Percentiles rank a stretch among this genome's conserved stretches.
phyloP scores from a whole-genome alignment of 2,113 vertebrate species.

The Coptodon rendalli region DNA sequence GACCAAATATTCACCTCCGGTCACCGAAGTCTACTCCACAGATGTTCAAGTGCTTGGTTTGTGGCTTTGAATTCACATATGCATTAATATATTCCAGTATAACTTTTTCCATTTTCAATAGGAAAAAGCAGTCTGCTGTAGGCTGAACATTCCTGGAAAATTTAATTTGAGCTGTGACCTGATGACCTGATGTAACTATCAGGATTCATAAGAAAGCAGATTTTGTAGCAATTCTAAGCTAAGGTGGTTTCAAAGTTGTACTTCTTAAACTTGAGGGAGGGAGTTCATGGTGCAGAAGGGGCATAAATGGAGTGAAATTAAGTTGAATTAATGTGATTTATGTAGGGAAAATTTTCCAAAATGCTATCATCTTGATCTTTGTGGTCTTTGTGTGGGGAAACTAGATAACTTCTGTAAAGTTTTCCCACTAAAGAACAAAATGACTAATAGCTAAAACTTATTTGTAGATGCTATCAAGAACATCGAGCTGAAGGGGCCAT shows the following conservation, averaged over 20 bases:
- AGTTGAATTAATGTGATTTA: background rate
- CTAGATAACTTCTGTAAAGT: background rate
- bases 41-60: slow-evolving; percentile 77
- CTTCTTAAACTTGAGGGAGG: background rate
- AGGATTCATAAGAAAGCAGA: background rate
- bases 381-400: background rate
- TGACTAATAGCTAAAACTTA: background rate
- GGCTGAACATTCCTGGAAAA: background rate
- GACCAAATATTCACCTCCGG: slow-evolving; percentile 35
- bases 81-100: background rate
- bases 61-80: background rate
- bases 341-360: background rate
- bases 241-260: background rate
- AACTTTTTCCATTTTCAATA: background rate
- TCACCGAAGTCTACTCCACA: slow-evolving; percentile 71
- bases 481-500: slow-evolving; percentile 75
- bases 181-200: background rate
- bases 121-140: background rate
- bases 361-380: background rate
- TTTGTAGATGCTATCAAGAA: slow-evolving; percentile 78
- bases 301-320: background rate
- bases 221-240: background rate
- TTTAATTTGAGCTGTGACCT: background rate
- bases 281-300: background rate
- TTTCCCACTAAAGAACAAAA: background rate